Base-by-base conservation (phyloP, 2,888 invertebrate species). In the Pollenia labialis region DNA sequence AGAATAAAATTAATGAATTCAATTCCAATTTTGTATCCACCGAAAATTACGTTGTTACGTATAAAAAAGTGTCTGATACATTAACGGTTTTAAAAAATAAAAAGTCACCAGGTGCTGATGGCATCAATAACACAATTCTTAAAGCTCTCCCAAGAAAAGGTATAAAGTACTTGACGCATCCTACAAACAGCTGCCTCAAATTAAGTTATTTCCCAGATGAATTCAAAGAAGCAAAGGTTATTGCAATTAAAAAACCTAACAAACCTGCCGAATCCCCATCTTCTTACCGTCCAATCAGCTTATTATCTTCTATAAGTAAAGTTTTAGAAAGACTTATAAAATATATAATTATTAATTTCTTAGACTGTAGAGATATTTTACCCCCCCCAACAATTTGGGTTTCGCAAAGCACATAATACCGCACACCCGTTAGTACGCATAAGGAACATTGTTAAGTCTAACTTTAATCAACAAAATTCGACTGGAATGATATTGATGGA, bases 201-300 rank as follows among this genome's bases (percentile, higher is more conserved):
- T 14, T 77, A 3, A 14, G 60, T 56, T 77, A 77, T 68, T 77
- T 77, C 48, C 66, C 77, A 12, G 14, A 56, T 40, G 6, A 50
- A 7, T 75, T 62, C 58, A 75, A 75, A 50, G 62, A 75, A 16
- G 62, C 50, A 32, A 75, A 58, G n/a, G 64, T 77, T 8, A 77
- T 77, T 68, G 56, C 66, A 18, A 77, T 68, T 40, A 68, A 58
- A 48, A 79, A 79, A 58, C 77, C 77, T 40, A 79, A 68, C 16
- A 79, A 79, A 48, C 56, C 77, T 12, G 7, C 50, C 7, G 52
- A 75, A 14, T 42, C 42, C 46, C 74, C 60, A 48, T 48, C 48
- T 32, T 48, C 40, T n/a, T 74, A 74, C 48, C 42, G 66, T 4
- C 76, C 76, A 7, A 66, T 66, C 18, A 18, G 18, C 18, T 18